A percentile compares a stretch with the other conserved stretches of the same genome.
These are phyloP conservation scores for Sinotaia quadrata DNA, from an alignment of 2,888 invertebrate genomes.

Conservation along the genomic window DNA sequence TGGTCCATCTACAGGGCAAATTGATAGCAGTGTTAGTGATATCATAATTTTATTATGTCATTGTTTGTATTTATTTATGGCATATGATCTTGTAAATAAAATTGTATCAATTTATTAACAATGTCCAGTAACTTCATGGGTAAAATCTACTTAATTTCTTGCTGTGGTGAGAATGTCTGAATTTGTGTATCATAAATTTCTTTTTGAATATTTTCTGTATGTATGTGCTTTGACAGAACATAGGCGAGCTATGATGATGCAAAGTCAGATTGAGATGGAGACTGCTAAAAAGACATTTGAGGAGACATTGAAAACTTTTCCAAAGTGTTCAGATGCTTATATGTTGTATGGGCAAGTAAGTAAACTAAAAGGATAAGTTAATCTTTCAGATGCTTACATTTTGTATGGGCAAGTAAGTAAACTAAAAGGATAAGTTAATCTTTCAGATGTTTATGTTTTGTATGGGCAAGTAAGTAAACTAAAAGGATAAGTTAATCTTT, in stretches of 20 bases:
- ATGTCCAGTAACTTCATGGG: not conserved
- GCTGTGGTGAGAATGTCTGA: no score
- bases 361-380: no score
- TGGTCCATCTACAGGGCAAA: no score
- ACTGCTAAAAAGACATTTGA: constrained; percentile 79
- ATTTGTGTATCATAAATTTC: no score
- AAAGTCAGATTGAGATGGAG: constrained; percentile 67
- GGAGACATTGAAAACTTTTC: constrained; percentile 83
- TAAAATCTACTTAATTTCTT: not conserved
- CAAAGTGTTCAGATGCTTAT: constrained; percentile 88
- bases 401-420: constrained; percentile 85
- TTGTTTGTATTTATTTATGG: no score
- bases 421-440: no score
- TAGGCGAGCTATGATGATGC: constrained; percentile 77
- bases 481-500: no score
- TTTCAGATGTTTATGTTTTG: constrained; percentile 87
- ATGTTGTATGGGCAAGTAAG: constrained; percentile 88
- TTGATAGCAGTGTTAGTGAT: no score
- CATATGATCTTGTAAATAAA: no score
- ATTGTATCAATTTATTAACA: no score
- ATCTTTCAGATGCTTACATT: constrained; percentile 85
- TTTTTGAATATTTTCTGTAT: not conserved
- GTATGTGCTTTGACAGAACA: constrained; percentile 77
- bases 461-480: constrained; percentile 83
- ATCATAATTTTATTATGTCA: no score